Conservation (phyloP, 2,797 vertebrate species). For the Chelon auratus region DNA sequence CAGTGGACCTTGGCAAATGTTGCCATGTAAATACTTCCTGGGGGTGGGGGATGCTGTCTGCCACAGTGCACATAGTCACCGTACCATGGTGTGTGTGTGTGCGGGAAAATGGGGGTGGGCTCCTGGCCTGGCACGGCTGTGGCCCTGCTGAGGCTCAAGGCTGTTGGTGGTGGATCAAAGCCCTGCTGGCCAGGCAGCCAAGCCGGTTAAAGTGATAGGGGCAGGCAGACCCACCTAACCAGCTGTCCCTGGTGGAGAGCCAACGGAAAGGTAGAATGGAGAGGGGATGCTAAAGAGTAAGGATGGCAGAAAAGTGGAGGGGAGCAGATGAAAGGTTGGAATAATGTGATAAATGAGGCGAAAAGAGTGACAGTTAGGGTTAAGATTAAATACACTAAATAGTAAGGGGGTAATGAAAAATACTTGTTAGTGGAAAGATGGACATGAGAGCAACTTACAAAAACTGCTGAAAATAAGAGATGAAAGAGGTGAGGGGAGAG, state of each 20-base stretch:
- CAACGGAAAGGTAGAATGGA: slow-evolving; percentile 40
- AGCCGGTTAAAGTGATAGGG: slow-evolving; percentile 73
- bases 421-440: too few relatives aligned
- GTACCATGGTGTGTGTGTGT: slow-evolving; percentile 14
- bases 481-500: neutral
- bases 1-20: slow-evolving; percentile 23
- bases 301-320: neutral
- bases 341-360: neutral
- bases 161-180: slow-evolving; percentile 76
- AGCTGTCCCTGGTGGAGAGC: slow-evolving; percentile 76
- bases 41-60: slow-evolving; percentile 7
- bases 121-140: slow-evolving; percentile 34
- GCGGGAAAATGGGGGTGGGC: slow-evolving; percentile 3
- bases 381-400: neutral
- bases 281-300: neutral
- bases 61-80: slow-evolving; percentile 20
- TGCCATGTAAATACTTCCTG: slow-evolving; percentile 14
- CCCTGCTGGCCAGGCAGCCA: slow-evolving; percentile 53
- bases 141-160: slow-evolving; percentile 44
- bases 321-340: slow-evolving; percentile 16
- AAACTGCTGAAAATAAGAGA: too few relatives aligned
- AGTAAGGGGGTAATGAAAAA: neutral
- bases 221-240: slow-evolving; percentile 67
- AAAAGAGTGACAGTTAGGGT: neutral
- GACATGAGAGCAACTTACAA: too few relatives aligned